A percentile compares a stretch with the other conserved stretches of the same genome.
phyloP scores from a whole-genome alignment of 2,797 vertebrate species.

The Coilia nasus region DNA sequence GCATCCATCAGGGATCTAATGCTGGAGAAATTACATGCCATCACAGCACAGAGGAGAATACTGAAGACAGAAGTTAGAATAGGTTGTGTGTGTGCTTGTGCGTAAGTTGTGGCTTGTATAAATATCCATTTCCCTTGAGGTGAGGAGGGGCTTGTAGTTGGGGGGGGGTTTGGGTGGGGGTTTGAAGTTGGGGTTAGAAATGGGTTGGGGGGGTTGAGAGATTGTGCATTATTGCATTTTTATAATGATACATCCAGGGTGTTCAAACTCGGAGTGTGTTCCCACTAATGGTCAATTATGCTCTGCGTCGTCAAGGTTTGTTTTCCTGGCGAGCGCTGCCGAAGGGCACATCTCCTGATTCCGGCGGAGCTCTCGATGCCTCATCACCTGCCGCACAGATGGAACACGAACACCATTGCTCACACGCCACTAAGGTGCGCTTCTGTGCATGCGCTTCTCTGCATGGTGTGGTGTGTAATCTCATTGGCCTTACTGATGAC shows the following conservation, averaged over 20 bases:
- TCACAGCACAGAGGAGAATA: neutral
- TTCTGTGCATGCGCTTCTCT: neutral
- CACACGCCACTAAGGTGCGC: neutral
- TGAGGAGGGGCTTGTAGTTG: neutral
- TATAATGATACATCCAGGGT: neutral
- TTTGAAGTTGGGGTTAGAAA: too few species aligned
- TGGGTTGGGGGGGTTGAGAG: neutral
- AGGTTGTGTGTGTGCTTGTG: too few species aligned
- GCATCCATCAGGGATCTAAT: conserved; percentile 16
- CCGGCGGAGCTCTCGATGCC: neutral
- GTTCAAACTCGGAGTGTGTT: neutral
- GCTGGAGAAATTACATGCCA: conserved; percentile 1
- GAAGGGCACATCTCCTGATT: too few species aligned
- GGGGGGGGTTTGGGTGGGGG: too few species aligned
- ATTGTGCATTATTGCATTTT: neutral
- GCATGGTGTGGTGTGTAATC: neutral
- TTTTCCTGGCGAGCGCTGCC: too few species aligned
- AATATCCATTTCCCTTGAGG: neutral
- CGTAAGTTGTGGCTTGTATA: neutral
- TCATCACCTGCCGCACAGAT: neutral
- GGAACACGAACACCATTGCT: neutral
- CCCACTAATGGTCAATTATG: neutral
- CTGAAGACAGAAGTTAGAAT: neutral
- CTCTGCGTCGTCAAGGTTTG: too few species aligned
- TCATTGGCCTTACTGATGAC: neutral